Conservation (phyloP, 2,797 vertebrate species). For the Benthosema pterotum region DNA sequence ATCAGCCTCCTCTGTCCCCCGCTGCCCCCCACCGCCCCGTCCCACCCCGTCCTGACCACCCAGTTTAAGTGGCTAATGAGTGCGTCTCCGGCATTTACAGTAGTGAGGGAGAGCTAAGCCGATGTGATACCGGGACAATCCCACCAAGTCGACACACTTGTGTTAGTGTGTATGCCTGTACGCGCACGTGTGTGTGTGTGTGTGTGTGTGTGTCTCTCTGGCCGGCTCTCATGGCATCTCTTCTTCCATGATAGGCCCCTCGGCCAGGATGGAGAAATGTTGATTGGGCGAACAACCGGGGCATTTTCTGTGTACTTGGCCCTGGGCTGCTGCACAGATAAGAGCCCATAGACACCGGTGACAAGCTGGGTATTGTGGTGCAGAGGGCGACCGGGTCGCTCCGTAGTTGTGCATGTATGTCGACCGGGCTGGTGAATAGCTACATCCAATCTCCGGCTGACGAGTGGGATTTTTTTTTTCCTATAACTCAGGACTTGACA, state of each 20-base stretch:
- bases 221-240: slow-evolving; percentile 54
- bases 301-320: slow-evolving; percentile 74
- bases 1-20: too few relatives aligned
- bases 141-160: slow-evolving; percentile 58
- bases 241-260: slow-evolving; percentile 38
- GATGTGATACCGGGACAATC: slow-evolving; percentile 74
- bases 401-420: slow-evolving; percentile 47
- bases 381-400: slow-evolving; percentile 28
- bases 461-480: slow-evolving; percentile 37
- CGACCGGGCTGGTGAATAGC: slow-evolving; percentile 50
- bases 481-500: too few relatives aligned
- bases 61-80: slow-evolving; percentile 75
- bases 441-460: slow-evolving; percentile 40
- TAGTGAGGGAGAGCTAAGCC: slow-evolving; percentile 70
- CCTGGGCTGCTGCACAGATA: slow-evolving; percentile 63
- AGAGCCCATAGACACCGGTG: slow-evolving; percentile 61
- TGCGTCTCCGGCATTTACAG: slow-evolving; percentile 81
- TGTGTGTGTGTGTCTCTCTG: too few relatives aligned
- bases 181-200: too few relatives aligned
- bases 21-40: slow-evolving; percentile 50
- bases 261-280: slow-evolving; percentile 64
- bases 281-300: slow-evolving; percentile 74
- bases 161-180: too few relatives aligned
- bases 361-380: slow-evolving; percentile 75
- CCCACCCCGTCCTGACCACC: neutral